Percentiles rank a stretch among this genome's conserved stretches.
These are phyloP conservation scores for Cactoblastis cactorum DNA, from an alignment of 2,888 invertebrate genomes.

Conservation along the genomic window DNA sequence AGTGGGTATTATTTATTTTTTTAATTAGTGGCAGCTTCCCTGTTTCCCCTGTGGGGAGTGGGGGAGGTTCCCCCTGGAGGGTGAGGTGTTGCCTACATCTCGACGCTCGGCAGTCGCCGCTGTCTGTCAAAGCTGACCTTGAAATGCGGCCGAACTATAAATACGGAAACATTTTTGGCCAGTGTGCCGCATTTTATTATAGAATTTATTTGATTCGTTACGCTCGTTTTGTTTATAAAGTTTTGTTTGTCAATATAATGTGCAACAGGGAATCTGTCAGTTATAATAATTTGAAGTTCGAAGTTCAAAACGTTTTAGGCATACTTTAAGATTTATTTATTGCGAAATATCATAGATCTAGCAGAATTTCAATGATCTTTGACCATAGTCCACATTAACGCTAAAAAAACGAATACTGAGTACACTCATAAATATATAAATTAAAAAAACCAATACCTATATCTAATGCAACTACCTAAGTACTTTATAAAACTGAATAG, in stretches of 20 bases:
- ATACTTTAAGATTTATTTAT: neutral
- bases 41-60: slow-evolving; percentile 23
- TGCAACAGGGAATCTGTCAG: slow-evolving; percentile 16
- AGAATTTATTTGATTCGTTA: slow-evolving; percentile 40
- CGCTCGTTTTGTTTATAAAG: slow-evolving; percentile 32
- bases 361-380: neutral
- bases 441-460: too few species aligned
- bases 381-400: neutral
- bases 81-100: slow-evolving; percentile 55
- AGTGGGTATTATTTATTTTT: slow-evolving; percentile 52
- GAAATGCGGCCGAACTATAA: slow-evolving; percentile 65
- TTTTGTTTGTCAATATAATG: slow-evolving; percentile 21
- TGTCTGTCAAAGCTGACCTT: slow-evolving; percentile 71
- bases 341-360: too few species aligned
- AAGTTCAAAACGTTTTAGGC: slow-evolving; percentile 34
- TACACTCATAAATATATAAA: too few species aligned
- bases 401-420: too few species aligned
- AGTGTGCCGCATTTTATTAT: slow-evolving; percentile 45
- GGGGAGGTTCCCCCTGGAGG: slow-evolving; percentile 30
- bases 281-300: slow-evolving; percentile 2
- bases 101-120: slow-evolving; percentile 47
- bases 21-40: slow-evolving; percentile 46
- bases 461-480: too few species aligned
- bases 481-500: too few species aligned
- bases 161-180: slow-evolving; percentile 74